Evolutionary conservation across 1,140 invertebrate species (phyloP).

Genomic region (Drosophila pseudoananassae): DNA sequence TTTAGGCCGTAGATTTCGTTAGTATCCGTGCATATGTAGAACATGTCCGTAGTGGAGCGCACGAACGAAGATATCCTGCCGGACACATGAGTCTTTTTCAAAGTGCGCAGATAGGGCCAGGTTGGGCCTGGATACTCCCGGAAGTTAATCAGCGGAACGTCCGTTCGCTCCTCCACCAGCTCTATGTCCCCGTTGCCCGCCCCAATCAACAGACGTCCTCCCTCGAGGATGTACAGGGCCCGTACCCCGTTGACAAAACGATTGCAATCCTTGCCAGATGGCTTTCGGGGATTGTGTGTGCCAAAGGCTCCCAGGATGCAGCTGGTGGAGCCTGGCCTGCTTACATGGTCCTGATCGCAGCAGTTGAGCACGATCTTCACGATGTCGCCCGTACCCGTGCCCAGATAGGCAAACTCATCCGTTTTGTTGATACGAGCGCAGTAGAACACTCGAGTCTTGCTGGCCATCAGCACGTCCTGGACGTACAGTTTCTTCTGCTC

Average conservation of each 20-base stretch:
- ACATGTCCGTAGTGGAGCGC: constrained; percentile 85
- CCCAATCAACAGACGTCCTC: constrained; percentile 89
- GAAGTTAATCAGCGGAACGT: constrained; percentile 83
- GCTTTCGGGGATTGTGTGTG: constrained; percentile 76
- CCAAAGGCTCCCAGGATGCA: constrained; percentile 89
- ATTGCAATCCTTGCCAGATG: constrained; percentile 76
- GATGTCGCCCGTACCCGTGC: constrained; percentile 90
- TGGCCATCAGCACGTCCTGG: constrained; percentile 89
- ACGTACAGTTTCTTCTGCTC: constrained; percentile 88
- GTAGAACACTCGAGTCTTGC: constrained; percentile 88
- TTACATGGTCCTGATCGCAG: constrained; percentile 85
- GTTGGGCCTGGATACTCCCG: constrained; percentile 85
- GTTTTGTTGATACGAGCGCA: constrained; percentile 87
- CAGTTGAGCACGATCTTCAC: constrained; percentile 89
- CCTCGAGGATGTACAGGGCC: constrained; percentile 87
- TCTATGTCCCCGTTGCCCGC: constrained; percentile 93
- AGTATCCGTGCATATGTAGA: constrained; percentile 89
- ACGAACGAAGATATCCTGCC: constrained; percentile 88
- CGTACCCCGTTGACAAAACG: constrained; percentile 87
- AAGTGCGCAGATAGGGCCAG: constrained; percentile 86
- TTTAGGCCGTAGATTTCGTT: constrained; percentile 94
- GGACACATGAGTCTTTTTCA: constrained; percentile 86
- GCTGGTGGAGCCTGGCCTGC: constrained; percentile 85
- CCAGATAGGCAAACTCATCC: constrained; percentile 91
- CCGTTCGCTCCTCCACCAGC: constrained; percentile 87